phyloP scores from a whole-genome alignment of 2,888 invertebrate species.

The Callyntrura guangdongensis region DNA sequence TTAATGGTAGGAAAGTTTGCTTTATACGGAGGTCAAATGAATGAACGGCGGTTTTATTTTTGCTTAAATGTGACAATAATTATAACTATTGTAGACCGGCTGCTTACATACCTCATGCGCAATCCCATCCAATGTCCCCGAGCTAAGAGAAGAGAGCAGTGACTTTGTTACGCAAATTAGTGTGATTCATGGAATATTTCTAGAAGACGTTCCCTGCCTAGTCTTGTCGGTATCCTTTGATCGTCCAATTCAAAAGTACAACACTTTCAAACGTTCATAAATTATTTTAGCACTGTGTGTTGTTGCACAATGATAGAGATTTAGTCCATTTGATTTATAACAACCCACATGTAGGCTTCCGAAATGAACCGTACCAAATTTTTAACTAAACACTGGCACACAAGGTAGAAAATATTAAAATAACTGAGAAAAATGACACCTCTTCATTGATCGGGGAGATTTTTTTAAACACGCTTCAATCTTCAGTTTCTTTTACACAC shows the following conservation, averaged over 20 bases:
- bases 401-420: constrained; percentile 13
- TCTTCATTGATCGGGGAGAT: background rate
- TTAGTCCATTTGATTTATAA: constrained; percentile 19
- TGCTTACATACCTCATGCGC: constrained; percentile 14
- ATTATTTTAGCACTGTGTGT: constrained; percentile 16
- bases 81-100: background rate
- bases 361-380: background rate
- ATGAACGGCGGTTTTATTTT: background rate
- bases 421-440: constrained; percentile 67
- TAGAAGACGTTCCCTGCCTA: background rate
- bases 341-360: background rate
- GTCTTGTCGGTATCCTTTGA: constrained; percentile 47
- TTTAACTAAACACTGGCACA: constrained; percentile 1
- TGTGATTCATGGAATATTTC: constrained; percentile 6
- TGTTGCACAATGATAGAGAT: background rate
- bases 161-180: constrained; percentile 37
- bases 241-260: constrained; percentile 14
- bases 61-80: background rate
- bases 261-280: constrained; percentile 12
- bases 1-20: too few species aligned
- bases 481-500: background rate
- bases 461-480: background rate
- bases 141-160: background rate
- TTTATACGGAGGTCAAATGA: too few species aligned
- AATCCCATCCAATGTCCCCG: constrained; percentile 13